Base-by-base conservation (phyloP, 1,140 invertebrate genomes). In the Spodoptera frugiperda region DNA sequence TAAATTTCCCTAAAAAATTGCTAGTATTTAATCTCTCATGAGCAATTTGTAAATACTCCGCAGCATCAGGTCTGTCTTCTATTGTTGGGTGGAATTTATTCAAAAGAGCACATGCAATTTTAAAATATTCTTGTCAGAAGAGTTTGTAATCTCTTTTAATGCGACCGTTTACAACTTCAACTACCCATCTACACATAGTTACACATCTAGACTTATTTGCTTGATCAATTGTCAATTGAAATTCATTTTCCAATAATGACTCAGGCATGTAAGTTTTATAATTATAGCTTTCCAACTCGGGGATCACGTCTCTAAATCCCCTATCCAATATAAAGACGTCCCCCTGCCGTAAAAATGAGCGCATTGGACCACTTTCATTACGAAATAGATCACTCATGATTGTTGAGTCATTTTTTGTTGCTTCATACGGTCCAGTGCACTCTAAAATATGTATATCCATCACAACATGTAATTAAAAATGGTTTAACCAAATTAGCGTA, bases 391-490 rank as follows among this genome's bases (percentile, higher is more conserved):
- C n/a, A 17, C 1, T 19, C 39, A 59, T 71, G 25, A 78, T 78
- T 3, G 19, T n/a, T n/a, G 57, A n/a, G 49, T 70, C 77, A 25
- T 33, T 44, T 57, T 39, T 55, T 19, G 77, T 78, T 5, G 77
- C 77, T 68, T 55, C 25, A 11, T 63, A 75, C 8, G 77, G 77
- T 1, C 65, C 72, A 4, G 75, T 14, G 15, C 17, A 49, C n/a
- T 78, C 46, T n/a, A 78, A 8, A 53, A 78, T 78, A 30, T n/a
- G n/a, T n/a, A n/a, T 61, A 51, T 19, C 71, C 63, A 68, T 75
- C 65, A 17, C 54, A 54, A 12, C 59, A 65, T 3, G 65, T 65
- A 19, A 79, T 49, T 14, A 79, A 48, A 55, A 79, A 79, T 11
- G 72, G 72, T 72, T 71, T 79, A 3, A 78, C 54, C 1, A 77